Percentiles rank a stretch among this genome's conserved stretches.
phyloP scores from a whole-genome alignment of 1,140 invertebrate species.

The Heliconius himera region DNA sequence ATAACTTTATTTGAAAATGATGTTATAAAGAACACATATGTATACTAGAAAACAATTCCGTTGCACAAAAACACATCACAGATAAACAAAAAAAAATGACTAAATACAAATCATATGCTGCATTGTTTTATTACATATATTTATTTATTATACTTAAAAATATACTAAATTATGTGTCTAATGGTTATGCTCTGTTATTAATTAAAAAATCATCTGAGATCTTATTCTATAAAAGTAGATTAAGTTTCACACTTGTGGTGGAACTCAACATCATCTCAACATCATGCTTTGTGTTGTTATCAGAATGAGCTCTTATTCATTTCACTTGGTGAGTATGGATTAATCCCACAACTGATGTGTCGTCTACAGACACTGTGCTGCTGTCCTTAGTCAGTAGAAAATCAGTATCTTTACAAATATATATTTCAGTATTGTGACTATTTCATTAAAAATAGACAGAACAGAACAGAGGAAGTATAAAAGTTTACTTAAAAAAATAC shows the following conservation, averaged over 20 bases:
- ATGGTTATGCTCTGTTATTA: conserved; percentile 27
- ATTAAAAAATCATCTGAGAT: conserved; percentile 16
- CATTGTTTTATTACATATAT: conserved; percentile 27
- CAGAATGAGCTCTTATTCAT: too few species aligned
- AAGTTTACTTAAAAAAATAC: conserved; percentile 2
- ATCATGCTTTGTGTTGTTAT: too few species aligned
- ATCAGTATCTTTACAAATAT: background rate
- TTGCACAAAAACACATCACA: conserved; percentile 70
- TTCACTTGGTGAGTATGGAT: too few species aligned
- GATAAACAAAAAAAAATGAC: conserved; percentile 65
- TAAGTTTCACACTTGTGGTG: too few species aligned
- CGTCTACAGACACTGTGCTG: too few species aligned
- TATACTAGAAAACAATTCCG: conserved; percentile 61
- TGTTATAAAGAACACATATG: conserved; percentile 4
- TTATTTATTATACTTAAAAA: conserved; percentile 17
- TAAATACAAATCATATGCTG: conserved; percentile 58
- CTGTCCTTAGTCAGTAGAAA: background rate
- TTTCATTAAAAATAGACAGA: background rate
- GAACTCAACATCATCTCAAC: too few species aligned
- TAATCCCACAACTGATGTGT: too few species aligned
- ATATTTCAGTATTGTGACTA: background rate
- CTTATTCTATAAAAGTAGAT: background rate
- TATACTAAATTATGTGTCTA: conserved; percentile 22
- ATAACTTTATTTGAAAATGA: conserved; percentile 11
- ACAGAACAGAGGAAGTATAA: background rate